Base-by-base conservation (phyloP, 2,797 vertebrate species). In the Notoglanidium macrostoma region DNA sequence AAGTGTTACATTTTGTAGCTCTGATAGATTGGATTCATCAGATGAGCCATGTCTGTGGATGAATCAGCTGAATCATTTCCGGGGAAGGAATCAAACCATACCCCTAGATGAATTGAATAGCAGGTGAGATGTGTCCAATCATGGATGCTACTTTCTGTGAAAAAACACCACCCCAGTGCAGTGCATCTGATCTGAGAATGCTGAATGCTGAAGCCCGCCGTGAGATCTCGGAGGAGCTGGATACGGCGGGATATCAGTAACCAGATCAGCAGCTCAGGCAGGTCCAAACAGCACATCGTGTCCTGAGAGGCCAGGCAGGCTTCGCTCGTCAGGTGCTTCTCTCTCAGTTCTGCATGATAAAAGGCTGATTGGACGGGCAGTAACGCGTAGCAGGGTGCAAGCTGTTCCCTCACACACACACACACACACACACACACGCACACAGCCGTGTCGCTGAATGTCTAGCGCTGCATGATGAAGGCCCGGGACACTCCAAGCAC, bases 291-390 rank as follows among this genome's bases (percentile, higher is more conserved):
- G 65, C 55, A 57, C 74, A 21, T 21, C 26, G 54, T 44, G 46
- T 86, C 88, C 81, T 59, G 40, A 21, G 49, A 35, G 80, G 81
- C 73, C 59, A 19, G 19, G 49, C 12, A 9, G 26, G 9, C 29
- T 23, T 57, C 29, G 46, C 67, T 86, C 59, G 40, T 55, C 87
- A 83, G 80, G 79, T 51, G 73, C 68, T 78, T 73, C 73, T 84
- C 63, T 70, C 80, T 73, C 35, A 73, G 59, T 35, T 86, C 51
- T 74, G 51, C 68, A 59, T 78, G 85, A 88, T 86, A 74, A 86
- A 88, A 83, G 54, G 79, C 79, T 88, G 84, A 77, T 88, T 57
- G 87, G 35, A 61, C 63, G 81, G 15, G 87, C 87, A 68, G 78
- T 68, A 85, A 70, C 80, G 49, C 29, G 15, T 44, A 79, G 32